Percentiles rank a stretch among this genome's conserved stretches.
phyloP scores from a whole-genome alignment of 2,797 vertebrate genomes.

The Pseudochromis fuscus region DNA sequence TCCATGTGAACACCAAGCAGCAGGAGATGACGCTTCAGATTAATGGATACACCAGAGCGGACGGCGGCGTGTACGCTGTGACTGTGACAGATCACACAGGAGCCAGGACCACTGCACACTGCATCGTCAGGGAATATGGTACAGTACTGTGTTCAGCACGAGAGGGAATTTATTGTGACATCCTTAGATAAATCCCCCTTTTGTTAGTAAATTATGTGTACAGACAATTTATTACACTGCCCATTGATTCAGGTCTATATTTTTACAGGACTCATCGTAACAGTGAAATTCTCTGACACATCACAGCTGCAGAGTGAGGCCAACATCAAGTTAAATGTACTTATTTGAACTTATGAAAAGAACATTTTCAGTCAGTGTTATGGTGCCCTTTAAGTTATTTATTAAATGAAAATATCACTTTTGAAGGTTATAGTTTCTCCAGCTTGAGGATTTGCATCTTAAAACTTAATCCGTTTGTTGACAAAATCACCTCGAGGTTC shows the following conservation, averaged over 20 bases:
- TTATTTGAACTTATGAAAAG: background rate
- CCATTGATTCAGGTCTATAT: background rate
- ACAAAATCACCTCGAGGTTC: background rate
- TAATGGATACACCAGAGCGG: conserved; percentile 55
- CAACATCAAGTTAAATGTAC: background rate
- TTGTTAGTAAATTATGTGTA: conserved; percentile 12
- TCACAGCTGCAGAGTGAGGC: background rate
- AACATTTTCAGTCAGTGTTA: background rate
- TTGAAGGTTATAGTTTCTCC: background rate
- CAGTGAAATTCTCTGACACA: background rate
- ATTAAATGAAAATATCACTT: conserved; percentile 4
- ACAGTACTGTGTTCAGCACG: conserved; percentile 50
- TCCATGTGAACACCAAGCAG: conserved; percentile 47
- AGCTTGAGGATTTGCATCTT: background rate
- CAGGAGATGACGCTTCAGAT: conserved; percentile 73
- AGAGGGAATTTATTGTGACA: background rate
- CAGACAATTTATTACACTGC: conserved; percentile 4
- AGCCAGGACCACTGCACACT: conserved; percentile 52
- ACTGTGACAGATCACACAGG: conserved; percentile 73
- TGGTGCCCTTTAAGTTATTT: background rate
- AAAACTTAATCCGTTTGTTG: background rate
- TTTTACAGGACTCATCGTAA: background rate
- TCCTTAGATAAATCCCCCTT: background rate
- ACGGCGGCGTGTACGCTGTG: conserved; percentile 77
- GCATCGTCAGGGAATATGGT: conserved; percentile 83